Evolutionary conservation across 2,113 vertebrate genomes (phyloP).

Genomic region (Tylochromis polylepis): DNA sequence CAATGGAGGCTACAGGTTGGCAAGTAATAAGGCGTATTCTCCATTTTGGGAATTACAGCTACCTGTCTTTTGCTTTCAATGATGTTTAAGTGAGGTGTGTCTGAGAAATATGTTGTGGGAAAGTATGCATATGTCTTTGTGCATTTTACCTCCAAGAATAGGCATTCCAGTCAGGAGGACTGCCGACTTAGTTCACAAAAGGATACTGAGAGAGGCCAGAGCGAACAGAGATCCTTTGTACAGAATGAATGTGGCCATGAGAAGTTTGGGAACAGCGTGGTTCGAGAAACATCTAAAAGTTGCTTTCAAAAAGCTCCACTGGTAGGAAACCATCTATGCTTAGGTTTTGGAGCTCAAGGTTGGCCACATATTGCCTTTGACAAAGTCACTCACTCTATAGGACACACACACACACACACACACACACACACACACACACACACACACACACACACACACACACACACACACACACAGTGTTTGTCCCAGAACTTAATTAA

Average conservation of each 20-base stretch:
- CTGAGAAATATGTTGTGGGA: constrained; percentile 34
- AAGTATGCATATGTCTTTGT: constrained; percentile 14
- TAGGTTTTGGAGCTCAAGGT: constrained; percentile 14
- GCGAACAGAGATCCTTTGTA: constrained; percentile 76
- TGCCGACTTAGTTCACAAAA: constrained; percentile 71
- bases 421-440: too few relatives aligned
- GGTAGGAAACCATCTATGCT: constrained; percentile 28
- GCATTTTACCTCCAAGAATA: constrained; percentile 65
- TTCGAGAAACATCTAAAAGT: constrained; percentile 72
- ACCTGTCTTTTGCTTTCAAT: constrained; percentile 6
- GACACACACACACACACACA: too few relatives aligned
- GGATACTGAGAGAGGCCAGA: constrained; percentile 70
- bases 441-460: too few relatives aligned
- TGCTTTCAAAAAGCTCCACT: constrained; percentile 46
- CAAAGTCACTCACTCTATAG: neutral
- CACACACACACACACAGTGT: too few relatives aligned
- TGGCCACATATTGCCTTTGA: constrained; percentile 21
- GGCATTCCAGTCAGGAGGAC: constrained; percentile 69
- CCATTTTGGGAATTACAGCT: neutral
- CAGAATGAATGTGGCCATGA: constrained; percentile 69
- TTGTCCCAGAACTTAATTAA: neutral
- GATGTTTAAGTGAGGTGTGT: neutral
- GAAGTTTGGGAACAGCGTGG: constrained; percentile 64
- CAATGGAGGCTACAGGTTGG: constrained; percentile 2
- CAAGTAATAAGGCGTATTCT: neutral